phyloP scores from a whole-genome alignment of 2,888 invertebrate genomes.

The Dinocampus coccinellae region DNA sequence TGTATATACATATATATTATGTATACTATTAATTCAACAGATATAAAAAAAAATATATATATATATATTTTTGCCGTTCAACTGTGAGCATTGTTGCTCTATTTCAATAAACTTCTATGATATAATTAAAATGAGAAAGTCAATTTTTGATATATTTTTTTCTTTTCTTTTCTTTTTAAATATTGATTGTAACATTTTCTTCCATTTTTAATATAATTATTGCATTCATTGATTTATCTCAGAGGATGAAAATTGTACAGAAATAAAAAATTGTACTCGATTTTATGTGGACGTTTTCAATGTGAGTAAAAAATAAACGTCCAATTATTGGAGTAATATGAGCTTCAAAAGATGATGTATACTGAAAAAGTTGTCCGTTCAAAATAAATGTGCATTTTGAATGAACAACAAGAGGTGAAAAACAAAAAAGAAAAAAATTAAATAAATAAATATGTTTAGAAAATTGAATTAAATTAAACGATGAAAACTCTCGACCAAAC shows the following conservation, averaged over 20 bases:
- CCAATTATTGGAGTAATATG: neutral
- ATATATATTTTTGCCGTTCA: conserved; percentile 10
- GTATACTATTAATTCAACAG: conserved; percentile 8
- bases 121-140: neutral
- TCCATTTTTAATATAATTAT: neutral
- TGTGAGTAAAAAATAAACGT: neutral
- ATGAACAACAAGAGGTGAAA: neutral
- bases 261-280: neutral
- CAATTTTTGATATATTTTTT: too few relatives aligned
- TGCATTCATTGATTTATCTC: neutral
- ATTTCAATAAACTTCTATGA: neutral
- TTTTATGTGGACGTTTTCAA: neutral
- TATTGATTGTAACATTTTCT: neutral
- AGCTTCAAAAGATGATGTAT: neutral
- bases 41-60: too few relatives aligned
- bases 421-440: too few relatives aligned
- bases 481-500: conserved; percentile 22
- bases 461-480: neutral
- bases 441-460: conserved; percentile 7
- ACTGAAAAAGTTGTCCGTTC: neutral
- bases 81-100: neutral
- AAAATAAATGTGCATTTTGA: neutral
- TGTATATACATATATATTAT: conserved; percentile 10
- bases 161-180: too few relatives aligned
- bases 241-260: neutral